A percentile compares a stretch with the other conserved stretches of the same genome.
phyloP scores from a whole-genome alignment of 2,797 vertebrate genomes.

The Parauchenoglanis ngamensis region DNA sequence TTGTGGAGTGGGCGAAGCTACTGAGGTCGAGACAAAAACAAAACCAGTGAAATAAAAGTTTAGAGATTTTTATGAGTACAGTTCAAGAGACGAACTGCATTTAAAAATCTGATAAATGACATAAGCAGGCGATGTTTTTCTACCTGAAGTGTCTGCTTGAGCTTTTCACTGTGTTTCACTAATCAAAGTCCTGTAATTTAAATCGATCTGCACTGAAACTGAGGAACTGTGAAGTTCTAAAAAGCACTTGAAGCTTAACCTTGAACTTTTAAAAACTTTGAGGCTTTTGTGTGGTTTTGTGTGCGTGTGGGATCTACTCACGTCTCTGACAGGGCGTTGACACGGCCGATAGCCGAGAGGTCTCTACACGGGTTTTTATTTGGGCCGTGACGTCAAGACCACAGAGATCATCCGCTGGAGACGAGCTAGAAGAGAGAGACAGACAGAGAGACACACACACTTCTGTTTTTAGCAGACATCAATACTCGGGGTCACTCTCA shows the following conservation, averaged over 20 bases:
- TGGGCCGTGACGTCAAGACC: constrained; percentile 45
- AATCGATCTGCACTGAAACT: not conserved
- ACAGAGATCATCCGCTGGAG: constrained; percentile 51
- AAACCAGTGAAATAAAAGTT: not conserved
- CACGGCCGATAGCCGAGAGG: not conserved
- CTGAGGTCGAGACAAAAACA: not conserved
- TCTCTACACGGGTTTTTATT: not conserved
- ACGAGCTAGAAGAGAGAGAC: constrained; percentile 34
- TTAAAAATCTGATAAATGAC: not conserved
- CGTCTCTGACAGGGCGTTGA: constrained; percentile 9
- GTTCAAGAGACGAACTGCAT: not conserved
- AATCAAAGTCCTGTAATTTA: not conserved
- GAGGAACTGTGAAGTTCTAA: not conserved
- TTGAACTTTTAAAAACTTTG: not conserved
- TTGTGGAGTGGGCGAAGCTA: not conserved
- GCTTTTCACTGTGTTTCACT: not conserved
- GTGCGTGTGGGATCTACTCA: constrained; percentile 30
- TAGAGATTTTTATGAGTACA: not conserved
- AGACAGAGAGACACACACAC: constrained; percentile 31
- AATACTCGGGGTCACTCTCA: not conserved
- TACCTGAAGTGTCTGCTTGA: not conserved
- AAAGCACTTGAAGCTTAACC: not conserved
- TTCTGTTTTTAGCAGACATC: not conserved
- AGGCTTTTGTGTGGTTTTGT: not conserved
- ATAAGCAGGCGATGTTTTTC: not conserved